Percentiles rank a stretch among this genome's conserved stretches.
Evolutionary conservation across 2,888 invertebrate genomes (phyloP).

Genomic region (Abrostola tripartita): DNA sequence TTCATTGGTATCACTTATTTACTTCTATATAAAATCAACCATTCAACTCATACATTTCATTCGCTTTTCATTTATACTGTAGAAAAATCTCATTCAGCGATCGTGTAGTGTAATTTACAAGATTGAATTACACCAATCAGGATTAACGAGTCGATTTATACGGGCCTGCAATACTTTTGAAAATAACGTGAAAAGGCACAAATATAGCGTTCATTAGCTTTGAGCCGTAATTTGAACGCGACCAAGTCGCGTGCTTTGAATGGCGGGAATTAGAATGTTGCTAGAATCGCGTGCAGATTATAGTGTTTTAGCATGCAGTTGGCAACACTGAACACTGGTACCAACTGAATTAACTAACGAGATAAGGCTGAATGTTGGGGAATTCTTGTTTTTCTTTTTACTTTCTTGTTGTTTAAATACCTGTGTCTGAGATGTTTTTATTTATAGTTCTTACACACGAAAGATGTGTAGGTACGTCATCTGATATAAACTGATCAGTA

Average conservation of each 20-base stretch:
- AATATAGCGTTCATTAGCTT: conserved; percentile 59
- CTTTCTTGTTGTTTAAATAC: conserved; percentile 16
- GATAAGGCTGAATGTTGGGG: conserved; percentile 42
- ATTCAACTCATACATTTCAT: conserved; percentile 32
- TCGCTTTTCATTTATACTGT: conserved; percentile 40
- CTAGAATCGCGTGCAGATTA: conserved; percentile 62
- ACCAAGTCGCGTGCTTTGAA: conserved; percentile 49
- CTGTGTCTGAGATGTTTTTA: conserved; percentile 12
- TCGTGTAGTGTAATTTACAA: conserved; percentile 54
- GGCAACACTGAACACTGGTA: conserved; percentile 32
- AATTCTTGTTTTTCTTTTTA: conserved; percentile 30
- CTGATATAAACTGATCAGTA: too few species aligned
- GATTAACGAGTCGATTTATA: conserved; percentile 59
- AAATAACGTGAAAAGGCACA: conserved; percentile 47
- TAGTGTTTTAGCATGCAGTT: conserved; percentile 50
- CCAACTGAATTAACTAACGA: conserved; percentile 52
- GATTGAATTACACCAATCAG: conserved; percentile 60
- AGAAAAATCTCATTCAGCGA: conserved; percentile 39
- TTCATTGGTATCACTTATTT: conserved; percentile 30
- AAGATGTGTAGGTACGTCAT: neutral
- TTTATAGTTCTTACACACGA: conserved; percentile 8
- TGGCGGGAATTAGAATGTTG: conserved; percentile 60
- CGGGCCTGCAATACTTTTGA: conserved; percentile 34
- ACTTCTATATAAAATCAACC: conserved; percentile 26
- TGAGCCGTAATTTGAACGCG: conserved; percentile 55